Conservation (phyloP, 1,140 invertebrate species). For the Aphelinus certus region DNA sequence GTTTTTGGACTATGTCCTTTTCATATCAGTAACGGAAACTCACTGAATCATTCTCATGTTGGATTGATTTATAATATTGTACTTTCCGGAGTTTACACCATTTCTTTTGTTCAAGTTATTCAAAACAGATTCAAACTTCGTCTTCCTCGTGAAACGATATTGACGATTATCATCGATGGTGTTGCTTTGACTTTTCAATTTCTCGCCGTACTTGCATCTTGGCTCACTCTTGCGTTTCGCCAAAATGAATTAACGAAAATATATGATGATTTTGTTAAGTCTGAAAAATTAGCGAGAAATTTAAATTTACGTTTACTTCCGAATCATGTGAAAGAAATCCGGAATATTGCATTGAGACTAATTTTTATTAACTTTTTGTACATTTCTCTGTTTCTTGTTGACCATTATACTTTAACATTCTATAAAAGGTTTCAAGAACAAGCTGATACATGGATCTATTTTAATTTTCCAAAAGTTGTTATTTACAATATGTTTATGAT, state of each 20-base stretch:
- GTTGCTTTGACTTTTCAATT: slow-evolving; percentile 18
- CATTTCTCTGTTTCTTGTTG: background rate
- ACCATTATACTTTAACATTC: background rate
- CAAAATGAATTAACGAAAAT: background rate
- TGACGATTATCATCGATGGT: background rate
- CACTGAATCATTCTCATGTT: background rate
- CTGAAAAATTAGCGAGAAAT: background rate
- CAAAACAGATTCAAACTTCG: background rate
- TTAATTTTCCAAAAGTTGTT: slow-evolving; percentile 4
- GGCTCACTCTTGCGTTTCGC: slow-evolving; percentile 3
- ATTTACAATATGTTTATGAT: background rate
- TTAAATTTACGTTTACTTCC: background rate
- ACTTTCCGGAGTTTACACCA: background rate
- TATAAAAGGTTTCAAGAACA: slow-evolving; percentile 21
- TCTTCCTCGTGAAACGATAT: slow-evolving; percentile 10
- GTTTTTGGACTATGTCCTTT: slow-evolving; percentile 24
- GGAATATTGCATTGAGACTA: background rate
- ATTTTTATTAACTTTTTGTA: slow-evolving; percentile 1
- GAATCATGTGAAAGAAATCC: background rate
- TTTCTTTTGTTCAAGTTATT: background rate
- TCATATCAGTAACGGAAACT: background rate
- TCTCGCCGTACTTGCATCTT: background rate
- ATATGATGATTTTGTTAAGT: background rate
- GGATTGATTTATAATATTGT: background rate
- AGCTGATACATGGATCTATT: slow-evolving; percentile 1